These are phyloP conservation scores for Coregonus suidteri DNA, from an alignment of 2,797 vertebrate genomes.

Conservation along the genomic window DNA sequence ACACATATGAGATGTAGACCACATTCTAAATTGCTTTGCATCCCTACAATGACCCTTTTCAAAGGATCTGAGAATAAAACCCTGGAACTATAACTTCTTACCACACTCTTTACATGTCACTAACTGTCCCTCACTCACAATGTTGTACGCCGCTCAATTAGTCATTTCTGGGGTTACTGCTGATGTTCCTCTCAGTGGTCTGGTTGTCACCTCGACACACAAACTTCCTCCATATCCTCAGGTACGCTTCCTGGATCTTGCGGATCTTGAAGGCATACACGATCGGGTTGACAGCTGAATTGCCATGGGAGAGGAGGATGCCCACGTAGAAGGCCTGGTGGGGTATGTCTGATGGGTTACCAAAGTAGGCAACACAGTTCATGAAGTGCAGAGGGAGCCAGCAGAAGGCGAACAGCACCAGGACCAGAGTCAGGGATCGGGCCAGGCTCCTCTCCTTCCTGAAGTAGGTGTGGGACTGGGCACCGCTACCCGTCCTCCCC, in stretches of 20 bases:
- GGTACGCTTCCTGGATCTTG: slow-evolving; percentile 81
- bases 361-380: slow-evolving; percentile 75
- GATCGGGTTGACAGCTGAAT: slow-evolving; percentile 87
- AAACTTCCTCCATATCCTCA: slow-evolving; percentile 64
- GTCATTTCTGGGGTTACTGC: slow-evolving; percentile 33
- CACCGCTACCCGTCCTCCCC: slow-evolving; percentile 16
- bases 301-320: slow-evolving; percentile 84
- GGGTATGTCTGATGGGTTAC: rapidly evolving
- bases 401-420: slow-evolving; percentile 81
- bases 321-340: slow-evolving; percentile 34
- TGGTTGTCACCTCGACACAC: slow-evolving; percentile 46
- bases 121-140: too few species aligned
- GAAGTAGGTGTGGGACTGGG: slow-evolving; percentile 66
- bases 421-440: slow-evolving; percentile 80
- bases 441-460: slow-evolving; percentile 81
- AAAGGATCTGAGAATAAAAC: too few species aligned
- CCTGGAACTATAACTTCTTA: too few species aligned
- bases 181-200: slow-evolving; percentile 49
- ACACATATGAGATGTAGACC: too few species aligned
- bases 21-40: too few species aligned
- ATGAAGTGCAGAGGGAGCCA: slow-evolving; percentile 86
- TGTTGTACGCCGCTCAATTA: too few species aligned
- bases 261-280: slow-evolving; percentile 86
- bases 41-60: too few species aligned
- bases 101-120: too few species aligned